Conservation (phyloP, 2,113 vertebrate species). For the Euleptes europaea region DNA sequence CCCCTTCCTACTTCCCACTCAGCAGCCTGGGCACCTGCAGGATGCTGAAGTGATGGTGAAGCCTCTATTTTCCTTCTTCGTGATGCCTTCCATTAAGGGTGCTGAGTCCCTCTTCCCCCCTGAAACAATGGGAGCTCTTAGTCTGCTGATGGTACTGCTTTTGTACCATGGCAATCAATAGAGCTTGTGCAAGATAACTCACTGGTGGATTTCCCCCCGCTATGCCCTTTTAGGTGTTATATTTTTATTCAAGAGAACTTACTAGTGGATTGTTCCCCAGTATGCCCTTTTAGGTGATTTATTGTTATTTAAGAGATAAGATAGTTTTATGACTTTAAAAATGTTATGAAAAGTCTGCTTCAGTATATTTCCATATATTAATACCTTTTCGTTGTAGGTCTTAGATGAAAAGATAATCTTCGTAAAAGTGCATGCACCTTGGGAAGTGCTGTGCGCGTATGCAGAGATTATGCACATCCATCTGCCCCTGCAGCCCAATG, state of each 20-base stretch:
- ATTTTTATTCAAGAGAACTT: not conserved
- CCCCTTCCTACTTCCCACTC: no score
- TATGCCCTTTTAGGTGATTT: not conserved
- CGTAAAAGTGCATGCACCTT: constrained; percentile 90
- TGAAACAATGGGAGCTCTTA: no score
- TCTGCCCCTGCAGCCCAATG: constrained; percentile 84
- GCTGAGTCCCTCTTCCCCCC: no score
- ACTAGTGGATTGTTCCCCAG: not conserved
- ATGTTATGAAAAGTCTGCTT: not conserved
- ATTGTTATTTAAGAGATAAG: not conserved
- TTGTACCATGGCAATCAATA: not conserved
- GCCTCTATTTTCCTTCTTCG: no score
- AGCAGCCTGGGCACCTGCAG: no score
- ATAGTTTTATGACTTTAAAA: not conserved
- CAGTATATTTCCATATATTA: not conserved
- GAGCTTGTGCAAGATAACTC: not conserved
- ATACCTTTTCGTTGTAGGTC: constrained; percentile 71
- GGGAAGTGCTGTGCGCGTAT: constrained; percentile 87
- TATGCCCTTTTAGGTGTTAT: not conserved
- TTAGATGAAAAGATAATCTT: constrained; percentile 83
- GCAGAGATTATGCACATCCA: constrained; percentile 93
- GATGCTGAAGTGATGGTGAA: no score
- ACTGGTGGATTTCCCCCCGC: not conserved
- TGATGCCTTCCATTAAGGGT: no score
- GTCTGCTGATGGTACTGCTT: no score